Base-by-base conservation (phyloP, 2,888 invertebrate genomes). In the Omphaloscelis lunosa region DNA sequence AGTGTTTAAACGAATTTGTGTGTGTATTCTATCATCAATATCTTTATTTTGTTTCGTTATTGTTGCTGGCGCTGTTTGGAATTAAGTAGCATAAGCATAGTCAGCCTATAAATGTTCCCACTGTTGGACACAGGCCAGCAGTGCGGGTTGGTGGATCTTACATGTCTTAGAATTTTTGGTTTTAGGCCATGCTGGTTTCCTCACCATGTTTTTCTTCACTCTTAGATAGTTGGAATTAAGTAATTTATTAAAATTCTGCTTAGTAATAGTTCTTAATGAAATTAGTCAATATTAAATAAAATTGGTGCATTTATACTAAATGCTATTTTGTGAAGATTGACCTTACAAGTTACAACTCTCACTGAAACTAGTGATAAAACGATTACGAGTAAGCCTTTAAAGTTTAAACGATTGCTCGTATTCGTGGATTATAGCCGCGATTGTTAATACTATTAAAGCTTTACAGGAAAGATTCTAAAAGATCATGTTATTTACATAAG, bases 221-320 rank as follows among this genome's bases (percentile, higher is more conserved):
- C 20, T 8, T 20, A 51, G 8, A 51, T 20, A 51, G 51, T 62
- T 67, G 67, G 8, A 72, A 59, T 59, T 76, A 67, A 72, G 65
- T 73, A 62, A 68, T 77, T 86, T 77, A 77, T 82, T 73, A 15
- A 71, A 75, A 5, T 66, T 61, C 41, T 61, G 39, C 48, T 66
- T 59, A 76, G 41, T 58, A 70, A 66, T 85, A 56, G 58, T 62
- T 69, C 20, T n/a, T 79, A 39, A 72, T 74, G 48, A 9, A 72
- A 65, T 61, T 69, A 66, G 56, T 65, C 9, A 75, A 51, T 53
- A 45, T 23, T 62, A 15, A 71, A 59, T 69, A 67, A 39, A 72
- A 79, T 68, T 85, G 77, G 67, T 86, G 83, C 83, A 73, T 72
- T 73, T 82, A 72, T 61, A 76, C 11, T 39, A 45, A 85, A 75